phyloP scores from a whole-genome alignment of 2,113 vertebrate species.

The Calcarius ornatus region DNA sequence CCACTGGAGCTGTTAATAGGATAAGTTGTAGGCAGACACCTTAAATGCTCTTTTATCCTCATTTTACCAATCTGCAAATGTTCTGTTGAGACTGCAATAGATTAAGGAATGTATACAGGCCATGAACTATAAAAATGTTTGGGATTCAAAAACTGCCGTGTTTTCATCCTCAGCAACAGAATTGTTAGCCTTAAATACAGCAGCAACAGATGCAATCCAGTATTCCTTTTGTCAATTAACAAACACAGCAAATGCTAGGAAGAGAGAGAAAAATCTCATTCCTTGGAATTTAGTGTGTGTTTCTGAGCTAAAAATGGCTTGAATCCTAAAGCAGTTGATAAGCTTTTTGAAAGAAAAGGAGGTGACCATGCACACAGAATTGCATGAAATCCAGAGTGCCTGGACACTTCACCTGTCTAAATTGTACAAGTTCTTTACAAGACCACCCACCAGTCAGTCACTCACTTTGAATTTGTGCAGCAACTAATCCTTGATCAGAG shows the following conservation, averaged over 20 bases:
- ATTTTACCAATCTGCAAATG: not conserved
- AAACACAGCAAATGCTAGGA: not conserved
- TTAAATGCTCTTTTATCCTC: not conserved
- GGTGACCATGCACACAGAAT: not conserved
- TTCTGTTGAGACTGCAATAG: not conserved
- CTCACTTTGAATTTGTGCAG: not conserved
- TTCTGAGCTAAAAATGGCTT: slow-evolving; percentile 2
- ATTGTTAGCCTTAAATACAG: not conserved
- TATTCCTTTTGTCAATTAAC: slow-evolving; percentile 13
- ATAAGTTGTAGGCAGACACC: not conserved
- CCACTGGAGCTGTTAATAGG: not conserved
- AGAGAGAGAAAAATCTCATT: not conserved
- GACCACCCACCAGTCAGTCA: not conserved
- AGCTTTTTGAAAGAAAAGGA: not conserved
- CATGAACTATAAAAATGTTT: not conserved
- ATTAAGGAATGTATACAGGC: not conserved
- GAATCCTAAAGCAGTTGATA: not conserved
- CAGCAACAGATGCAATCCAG: not conserved
- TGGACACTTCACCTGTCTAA: not conserved
- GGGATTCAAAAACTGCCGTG: not conserved
- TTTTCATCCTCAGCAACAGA: slow-evolving; percentile 2
- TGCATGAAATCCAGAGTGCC: not conserved
- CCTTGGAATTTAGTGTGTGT: not conserved
- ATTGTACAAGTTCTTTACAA: not conserved
- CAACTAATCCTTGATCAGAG: not conserved